Base-by-base conservation (phyloP, 2,888 invertebrate species). In the Malthinus flaveolus region DNA sequence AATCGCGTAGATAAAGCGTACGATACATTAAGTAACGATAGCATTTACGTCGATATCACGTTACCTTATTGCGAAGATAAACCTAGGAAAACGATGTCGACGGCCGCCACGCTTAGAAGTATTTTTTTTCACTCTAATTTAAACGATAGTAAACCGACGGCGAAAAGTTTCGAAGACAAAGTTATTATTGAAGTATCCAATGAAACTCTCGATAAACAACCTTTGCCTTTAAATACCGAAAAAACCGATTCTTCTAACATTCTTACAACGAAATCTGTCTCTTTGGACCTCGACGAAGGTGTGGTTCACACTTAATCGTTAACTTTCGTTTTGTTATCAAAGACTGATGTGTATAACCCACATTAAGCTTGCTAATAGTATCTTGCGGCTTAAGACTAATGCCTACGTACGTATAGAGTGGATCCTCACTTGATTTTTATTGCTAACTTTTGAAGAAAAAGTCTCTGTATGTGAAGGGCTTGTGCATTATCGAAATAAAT, bases 81-180 rank as follows among this genome's bases (percentile, higher is more conserved):
- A n/a, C 71, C 78, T 37, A 71, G 75, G 45, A 79, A 80, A 61
- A 79, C 79, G 49, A 73, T 78, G 12, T 76, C 82, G 3, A 81
- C 82, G 61, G 79, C 81, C 3, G 80, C 82, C 33, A 76, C 80
- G 56, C 66, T 83, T 56, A 77, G 81, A 66, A 83, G 80, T 66
- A 81, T 83, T 59, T 83, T 83, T 73, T 83, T 83, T 70, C 80
- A 82, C 67, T 75, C 78, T 37, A 74, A 73, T 46, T 68, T 72
- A 45, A 60, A 52, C 46, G 73, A 74, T 56, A 68, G 63, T 46
- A 72, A 72, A 51, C 68, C 72, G 36, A 58, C 65, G 1, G 63
- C 72, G 32, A 74, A 74, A 62, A 75, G 74, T 65, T 65, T 73
- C 36, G 76, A 77, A 51, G 76, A 76, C 56, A 73, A 75, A 63